Conservation (phyloP, 2,797 vertebrate genomes). For the Mus minutoides region DNA sequence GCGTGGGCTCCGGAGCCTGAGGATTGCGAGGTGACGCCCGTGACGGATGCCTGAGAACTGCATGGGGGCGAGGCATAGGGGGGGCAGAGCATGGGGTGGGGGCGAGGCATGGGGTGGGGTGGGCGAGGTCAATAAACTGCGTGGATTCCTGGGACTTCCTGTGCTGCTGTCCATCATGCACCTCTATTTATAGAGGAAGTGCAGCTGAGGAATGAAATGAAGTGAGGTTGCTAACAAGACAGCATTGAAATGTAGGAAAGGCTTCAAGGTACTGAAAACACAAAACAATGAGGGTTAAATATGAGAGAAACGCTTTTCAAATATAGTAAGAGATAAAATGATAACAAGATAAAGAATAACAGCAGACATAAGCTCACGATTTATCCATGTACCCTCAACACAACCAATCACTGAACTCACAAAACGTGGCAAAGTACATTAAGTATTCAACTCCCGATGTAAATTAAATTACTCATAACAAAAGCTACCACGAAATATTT, state of each 20-base stretch:
- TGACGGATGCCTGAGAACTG: too few species aligned
- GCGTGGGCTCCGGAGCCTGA: too few species aligned
- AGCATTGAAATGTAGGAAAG: fast-evolving
- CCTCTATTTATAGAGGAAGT: neutral
- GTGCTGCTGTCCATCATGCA: too few species aligned
- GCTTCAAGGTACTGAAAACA: neutral
- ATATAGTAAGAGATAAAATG: neutral
- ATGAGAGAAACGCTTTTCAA: neutral
- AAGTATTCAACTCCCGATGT: neutral
- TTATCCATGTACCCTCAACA: fast-evolving
- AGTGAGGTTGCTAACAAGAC: neutral
- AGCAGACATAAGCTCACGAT: neutral
- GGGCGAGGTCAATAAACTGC: too few species aligned
- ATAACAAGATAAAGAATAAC: neutral
- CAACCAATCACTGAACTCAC: neutral
- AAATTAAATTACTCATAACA: neutral
- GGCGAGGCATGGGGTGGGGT: too few species aligned
- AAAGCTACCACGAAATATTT: neutral
- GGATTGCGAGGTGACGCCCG: too few species aligned
- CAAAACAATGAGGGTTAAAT: fast-evolving
- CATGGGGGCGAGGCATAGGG: too few species aligned
- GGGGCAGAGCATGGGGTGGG: too few species aligned
- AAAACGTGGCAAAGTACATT: neutral
- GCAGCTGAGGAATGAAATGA: neutral
- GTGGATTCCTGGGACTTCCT: too few species aligned